phyloP scores from a whole-genome alignment of 2,888 invertebrate species.

The Tenthredo scrophulariae region DNA sequence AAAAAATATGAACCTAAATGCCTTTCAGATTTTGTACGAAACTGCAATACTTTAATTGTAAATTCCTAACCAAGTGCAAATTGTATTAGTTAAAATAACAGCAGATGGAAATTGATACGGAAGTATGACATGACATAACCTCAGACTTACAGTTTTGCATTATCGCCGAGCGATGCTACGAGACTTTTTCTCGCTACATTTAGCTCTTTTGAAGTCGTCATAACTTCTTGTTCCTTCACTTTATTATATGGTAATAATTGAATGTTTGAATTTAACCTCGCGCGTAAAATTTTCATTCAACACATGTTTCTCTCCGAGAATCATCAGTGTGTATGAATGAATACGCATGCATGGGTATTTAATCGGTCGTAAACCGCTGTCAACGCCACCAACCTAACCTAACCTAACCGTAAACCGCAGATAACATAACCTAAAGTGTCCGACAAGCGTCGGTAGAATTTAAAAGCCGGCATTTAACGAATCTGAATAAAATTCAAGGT shows the following conservation, averaged over 20 bases:
- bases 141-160: conserved; percentile 80
- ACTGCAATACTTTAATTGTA: not conserved
- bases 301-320: not conserved
- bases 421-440: not conserved
- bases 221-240: conserved; percentile 54
- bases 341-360: too few species aligned
- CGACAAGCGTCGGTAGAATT: not conserved
- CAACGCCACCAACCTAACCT: not conserved
- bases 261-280: not conserved
- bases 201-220: conserved; percentile 78
- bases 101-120: not conserved
- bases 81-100: conserved; percentile 3
- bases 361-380: not conserved
- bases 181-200: conserved; percentile 83
- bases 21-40: not conserved
- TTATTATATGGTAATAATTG: not conserved
- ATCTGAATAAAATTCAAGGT: not conserved
- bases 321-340: too few species aligned
- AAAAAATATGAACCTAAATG: conserved; percentile 21
- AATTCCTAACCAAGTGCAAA: conserved; percentile 12
- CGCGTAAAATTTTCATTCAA: not conserved
- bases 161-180: conserved; percentile 84
- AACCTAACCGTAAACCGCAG: not conserved
- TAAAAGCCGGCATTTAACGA: not conserved
- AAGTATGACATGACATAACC: not conserved